These are phyloP conservation scores for Sciurus niger DNA, from an alignment of 2,113 vertebrate genomes.

Conservation along the genomic window DNA sequence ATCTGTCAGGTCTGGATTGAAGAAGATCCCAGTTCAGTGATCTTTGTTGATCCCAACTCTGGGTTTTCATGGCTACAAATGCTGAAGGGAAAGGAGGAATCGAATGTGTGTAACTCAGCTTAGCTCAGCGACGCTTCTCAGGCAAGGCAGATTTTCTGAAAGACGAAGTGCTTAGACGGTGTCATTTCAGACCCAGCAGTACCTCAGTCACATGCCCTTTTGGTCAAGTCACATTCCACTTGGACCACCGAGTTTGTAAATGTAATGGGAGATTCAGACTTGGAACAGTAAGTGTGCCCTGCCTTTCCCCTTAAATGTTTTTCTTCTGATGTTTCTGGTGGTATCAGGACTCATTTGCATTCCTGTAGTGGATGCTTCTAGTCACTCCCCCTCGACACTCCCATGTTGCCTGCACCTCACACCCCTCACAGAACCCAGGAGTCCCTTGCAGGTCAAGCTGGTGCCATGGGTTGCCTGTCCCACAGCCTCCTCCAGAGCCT, in stretches of 20 bases:
- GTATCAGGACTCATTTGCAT: neutral
- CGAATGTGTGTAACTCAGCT: no score
- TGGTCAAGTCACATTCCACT: neutral
- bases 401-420: rapidly evolving
- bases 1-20: rapidly evolving
- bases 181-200: neutral
- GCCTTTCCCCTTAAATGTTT: neutral
- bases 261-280: neutral
- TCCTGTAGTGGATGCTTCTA: rapidly evolving
- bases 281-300: neutral
- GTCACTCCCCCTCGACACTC: no score
- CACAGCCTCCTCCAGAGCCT: neutral
- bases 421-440: neutral
- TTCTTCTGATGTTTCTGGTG: neutral
- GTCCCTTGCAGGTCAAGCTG: rapidly evolving
- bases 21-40: neutral
- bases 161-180: neutral
- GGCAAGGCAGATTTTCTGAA: neutral
- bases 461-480: neutral
- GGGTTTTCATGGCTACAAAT: neutral
- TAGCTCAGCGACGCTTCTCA: neutral
- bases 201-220: neutral
- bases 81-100: neutral
- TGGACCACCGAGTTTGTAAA: neutral
- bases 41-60: neutral